A percentile compares a stretch with the other conserved stretches of the same genome.
These are phyloP conservation scores for Invenusta paracnida DNA, from an alignment of 2,888 invertebrate genomes.

Conservation along the genomic window DNA sequence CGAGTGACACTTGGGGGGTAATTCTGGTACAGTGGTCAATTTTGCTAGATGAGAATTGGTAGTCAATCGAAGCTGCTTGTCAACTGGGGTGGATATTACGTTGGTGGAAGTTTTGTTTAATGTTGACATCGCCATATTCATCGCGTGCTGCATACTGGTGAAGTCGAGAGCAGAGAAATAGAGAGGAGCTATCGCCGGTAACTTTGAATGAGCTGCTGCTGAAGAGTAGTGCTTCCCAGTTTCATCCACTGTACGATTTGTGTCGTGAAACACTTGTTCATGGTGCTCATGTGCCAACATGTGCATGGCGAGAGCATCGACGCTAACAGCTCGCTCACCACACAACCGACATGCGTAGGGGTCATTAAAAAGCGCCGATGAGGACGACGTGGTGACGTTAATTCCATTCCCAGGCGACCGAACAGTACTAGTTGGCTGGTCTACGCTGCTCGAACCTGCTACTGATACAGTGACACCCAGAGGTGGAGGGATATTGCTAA, in stretches of 20 bases:
- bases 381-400: not conserved
- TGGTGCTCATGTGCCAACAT: slow-evolving; percentile 42
- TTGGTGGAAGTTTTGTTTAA: not conserved
- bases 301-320: slow-evolving; percentile 42
- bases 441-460: not conserved
- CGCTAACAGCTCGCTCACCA: slow-evolving; percentile 34
- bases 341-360: slow-evolving; percentile 40
- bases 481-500: not conserved
- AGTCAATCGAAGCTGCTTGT: slow-evolving; percentile 14
- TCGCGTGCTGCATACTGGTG: not conserved
- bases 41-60: not conserved
- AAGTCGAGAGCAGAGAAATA: not conserved
- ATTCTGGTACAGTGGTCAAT: not conserved
- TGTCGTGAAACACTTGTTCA: slow-evolving; percentile 4
- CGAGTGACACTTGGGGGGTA: slow-evolving; percentile 2
- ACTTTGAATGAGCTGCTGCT: not conserved
- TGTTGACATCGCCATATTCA: not conserved
- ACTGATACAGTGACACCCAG: not conserved
- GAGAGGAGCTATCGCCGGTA: not conserved
- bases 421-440: not conserved
- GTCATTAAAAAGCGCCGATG: slow-evolving; percentile 33
- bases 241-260: not conserved
- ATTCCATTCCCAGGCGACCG: slow-evolving; percentile 10
- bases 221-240: not conserved
- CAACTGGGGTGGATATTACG: not conserved